Evolutionary conservation across 2,888 invertebrate genomes (phyloP), one percentile per base, ranked within the genome.

Genomic region (Napeogenes sylphis): DNA sequence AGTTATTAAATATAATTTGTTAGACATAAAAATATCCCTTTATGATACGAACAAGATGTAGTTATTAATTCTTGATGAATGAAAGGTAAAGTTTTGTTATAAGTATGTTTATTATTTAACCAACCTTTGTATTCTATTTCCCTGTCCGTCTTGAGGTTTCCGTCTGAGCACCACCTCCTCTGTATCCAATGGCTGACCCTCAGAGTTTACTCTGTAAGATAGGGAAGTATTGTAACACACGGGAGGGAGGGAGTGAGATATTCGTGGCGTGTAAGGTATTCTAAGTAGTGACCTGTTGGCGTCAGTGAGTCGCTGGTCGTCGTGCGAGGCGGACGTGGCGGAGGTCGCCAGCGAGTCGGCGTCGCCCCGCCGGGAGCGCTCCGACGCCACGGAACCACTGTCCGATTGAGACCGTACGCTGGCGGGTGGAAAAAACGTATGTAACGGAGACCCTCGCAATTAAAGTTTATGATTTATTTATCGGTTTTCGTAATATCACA

Each of bases 261-360:
- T 10, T 8, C 42, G 4, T 6, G 8, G 42, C 6, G 42, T 10
- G 42, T 2, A 10, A 42, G 10, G 42, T 3, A 42, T 42, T 10
- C 8, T 42, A 35, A 4, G 4, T 57, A 13, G n/a, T 32, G 30
- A 85, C 85, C 86, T 81, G 64, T 80, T 69, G 45, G 83, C 82
- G 0, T 85, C 86, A 56, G 85, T 85, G 53, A 77, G 73, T 54
- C 94, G 94, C 38, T 72, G 67, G 55, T 82, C 81, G 53, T 95
- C 95, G 82, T 95, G 95, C 82, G 95, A 95, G 71, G 93, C 92
- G 73, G 95, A 94, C 58, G 96, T 94, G 46, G 65, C 69, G 73
- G 94, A 94, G 56, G 96, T 94, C 30, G 95, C 95, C 68, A 96
- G 93, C 73, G 96, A 96, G 81, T 97, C 97, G 0, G 94, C 95